These are phyloP conservation scores for Mastigias papua DNA, from an alignment of 30 jellyfish, hydroid and myxozoan genomes.

Conservation along the genomic window DNA sequence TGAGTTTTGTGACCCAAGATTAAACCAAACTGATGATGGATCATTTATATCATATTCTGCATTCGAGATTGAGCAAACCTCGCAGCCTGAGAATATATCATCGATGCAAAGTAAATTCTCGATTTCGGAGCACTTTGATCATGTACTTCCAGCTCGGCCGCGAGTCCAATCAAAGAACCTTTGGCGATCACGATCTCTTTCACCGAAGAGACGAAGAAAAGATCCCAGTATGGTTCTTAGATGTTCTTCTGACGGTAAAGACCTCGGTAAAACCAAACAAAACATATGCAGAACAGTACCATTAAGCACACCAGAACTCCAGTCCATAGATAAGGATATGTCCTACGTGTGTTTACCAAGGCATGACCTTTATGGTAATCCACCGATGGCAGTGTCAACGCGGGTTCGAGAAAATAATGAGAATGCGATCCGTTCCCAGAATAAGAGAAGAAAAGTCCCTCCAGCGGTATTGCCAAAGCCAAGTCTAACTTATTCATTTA, in stretches of 20 bases:
- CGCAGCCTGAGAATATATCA: neutral
- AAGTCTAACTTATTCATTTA: neutral
- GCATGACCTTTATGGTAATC: too few relatives aligned
- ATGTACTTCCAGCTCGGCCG: too few relatives aligned
- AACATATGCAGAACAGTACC: neutral
- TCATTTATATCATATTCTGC: neutral
- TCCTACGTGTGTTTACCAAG: too few relatives aligned
- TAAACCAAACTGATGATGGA: conserved; percentile 25
- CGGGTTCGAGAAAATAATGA: too few relatives aligned
- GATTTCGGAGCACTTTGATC: too few relatives aligned
- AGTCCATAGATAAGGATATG: neutral
- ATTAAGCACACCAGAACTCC: neutral
- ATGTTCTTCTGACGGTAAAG: neutral
- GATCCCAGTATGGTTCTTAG: neutral
- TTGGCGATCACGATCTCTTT: neutral
- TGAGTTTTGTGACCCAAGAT: neutral
- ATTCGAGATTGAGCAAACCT: neutral
- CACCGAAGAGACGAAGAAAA: neutral
- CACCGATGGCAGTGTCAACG: too few relatives aligned
- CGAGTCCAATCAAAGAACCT: neutral
- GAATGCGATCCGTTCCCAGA: too few relatives aligned
- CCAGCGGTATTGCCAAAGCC: conserved; percentile 20
- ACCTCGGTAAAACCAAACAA: neutral
- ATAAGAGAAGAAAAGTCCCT: neutral
- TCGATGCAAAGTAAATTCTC: neutral